Conservation (phyloP, 2,113 vertebrate species). For the Antechinus stuartii region DNA sequence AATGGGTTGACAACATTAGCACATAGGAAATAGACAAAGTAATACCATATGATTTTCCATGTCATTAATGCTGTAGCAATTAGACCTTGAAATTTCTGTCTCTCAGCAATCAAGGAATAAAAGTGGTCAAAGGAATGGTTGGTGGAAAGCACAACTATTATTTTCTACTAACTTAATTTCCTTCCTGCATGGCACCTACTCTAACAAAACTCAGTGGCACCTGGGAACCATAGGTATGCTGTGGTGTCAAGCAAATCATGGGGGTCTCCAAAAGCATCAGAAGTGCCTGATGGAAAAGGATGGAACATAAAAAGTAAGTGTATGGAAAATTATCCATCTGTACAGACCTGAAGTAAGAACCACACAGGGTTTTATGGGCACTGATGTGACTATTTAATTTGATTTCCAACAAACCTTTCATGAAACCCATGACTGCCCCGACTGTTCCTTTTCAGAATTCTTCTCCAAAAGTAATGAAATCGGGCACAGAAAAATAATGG, state of each 20-base stretch:
- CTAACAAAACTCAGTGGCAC: constrained; percentile 22
- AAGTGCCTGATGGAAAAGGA: not conserved
- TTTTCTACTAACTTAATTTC: not conserved
- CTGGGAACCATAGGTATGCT: constrained; percentile 13
- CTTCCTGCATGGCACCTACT: not conserved
- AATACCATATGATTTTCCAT: not conserved
- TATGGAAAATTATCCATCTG: constrained; percentile 25
- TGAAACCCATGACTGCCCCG: not conserved
- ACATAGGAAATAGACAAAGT: not conserved
- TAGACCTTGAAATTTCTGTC: not conserved
- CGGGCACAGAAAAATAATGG: constrained; percentile 42
- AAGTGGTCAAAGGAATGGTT: constrained; percentile 11
- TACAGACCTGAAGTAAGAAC: constrained; percentile 23
- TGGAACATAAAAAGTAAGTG: constrained; percentile 12
- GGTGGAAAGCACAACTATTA: constrained; percentile 15
- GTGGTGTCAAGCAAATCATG: not conserved
- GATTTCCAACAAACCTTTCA: constrained; percentile 23
- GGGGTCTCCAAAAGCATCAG: not conserved
- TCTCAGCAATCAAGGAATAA: constrained; percentile 5
- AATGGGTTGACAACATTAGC: not conserved
- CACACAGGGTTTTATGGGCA: not conserved
- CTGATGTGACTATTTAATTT: constrained; percentile 27
- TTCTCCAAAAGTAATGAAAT: constrained; percentile 47
- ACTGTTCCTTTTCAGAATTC: not conserved
- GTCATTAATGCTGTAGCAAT: not conserved